phyloP scores from a whole-genome alignment of 2,113 vertebrate species.

The Porphyrio hochstetteri region DNA sequence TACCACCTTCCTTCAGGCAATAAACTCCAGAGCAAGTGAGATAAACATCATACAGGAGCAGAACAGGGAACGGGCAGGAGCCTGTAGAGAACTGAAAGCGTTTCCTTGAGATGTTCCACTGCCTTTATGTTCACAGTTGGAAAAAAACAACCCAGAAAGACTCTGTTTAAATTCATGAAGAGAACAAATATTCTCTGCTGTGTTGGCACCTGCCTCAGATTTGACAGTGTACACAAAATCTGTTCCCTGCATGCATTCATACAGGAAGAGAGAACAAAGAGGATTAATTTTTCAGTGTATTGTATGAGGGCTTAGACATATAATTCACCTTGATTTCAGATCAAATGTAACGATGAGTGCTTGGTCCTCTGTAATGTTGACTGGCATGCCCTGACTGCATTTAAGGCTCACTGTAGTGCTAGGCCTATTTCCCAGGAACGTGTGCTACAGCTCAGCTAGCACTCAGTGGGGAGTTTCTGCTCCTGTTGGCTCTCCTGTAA shows the following conservation, averaged over 20 bases:
- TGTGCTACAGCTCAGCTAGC: background rate
- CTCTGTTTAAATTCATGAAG: background rate
- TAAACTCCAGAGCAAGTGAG: background rate
- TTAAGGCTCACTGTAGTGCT: background rate
- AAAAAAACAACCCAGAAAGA: background rate
- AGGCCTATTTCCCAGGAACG: background rate
- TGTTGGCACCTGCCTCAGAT: background rate
- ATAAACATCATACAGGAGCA: background rate
- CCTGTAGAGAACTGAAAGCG: background rate
- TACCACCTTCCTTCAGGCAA: conserved; percentile 27
- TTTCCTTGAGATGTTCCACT: background rate
- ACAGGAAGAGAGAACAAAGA: background rate
- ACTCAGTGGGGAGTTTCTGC: background rate
- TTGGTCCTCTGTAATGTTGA: background rate
- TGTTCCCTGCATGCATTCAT: background rate
- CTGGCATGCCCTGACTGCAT: background rate
- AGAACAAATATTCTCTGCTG: background rate
- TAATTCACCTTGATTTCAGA: background rate
- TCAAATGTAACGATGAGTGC: rapidly evolving
- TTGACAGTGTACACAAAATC: background rate
- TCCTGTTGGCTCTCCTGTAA: background rate
- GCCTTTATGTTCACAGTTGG: background rate
- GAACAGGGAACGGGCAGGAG: background rate
- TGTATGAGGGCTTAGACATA: background rate
- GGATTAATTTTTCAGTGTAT: background rate